Conservation (phyloP, 2,888 invertebrate genomes). For the Operophtera brumata region DNA sequence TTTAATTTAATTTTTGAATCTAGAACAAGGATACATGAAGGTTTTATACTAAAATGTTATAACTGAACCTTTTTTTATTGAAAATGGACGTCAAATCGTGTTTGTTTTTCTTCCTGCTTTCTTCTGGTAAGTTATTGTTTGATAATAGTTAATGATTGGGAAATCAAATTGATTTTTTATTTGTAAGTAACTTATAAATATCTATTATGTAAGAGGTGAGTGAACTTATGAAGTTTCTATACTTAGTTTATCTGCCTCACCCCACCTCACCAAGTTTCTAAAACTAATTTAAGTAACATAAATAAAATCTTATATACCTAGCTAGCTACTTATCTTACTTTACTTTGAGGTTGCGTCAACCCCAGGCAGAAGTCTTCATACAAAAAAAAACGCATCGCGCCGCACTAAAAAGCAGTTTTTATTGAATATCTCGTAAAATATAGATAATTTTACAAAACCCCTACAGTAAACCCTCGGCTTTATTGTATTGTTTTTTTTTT, state of each 20-base stretch:
- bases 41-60: constrained; percentile 21
- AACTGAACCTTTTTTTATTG: constrained; percentile 1
- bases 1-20: constrained; percentile 31
- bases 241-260: not conserved
- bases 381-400: too few species aligned
- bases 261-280: not conserved
- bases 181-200: not conserved
- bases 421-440: too few species aligned
- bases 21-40: constrained; percentile 30
- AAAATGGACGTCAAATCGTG: constrained; percentile 40
- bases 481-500: too few species aligned
- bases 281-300: too few species aligned
- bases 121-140: constrained; percentile 46
- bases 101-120: constrained; percentile 43
- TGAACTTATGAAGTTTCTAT: not conserved
- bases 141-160: not conserved
- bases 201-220: not conserved
- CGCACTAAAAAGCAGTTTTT: too few species aligned
- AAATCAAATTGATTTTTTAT: constrained; percentile 4
- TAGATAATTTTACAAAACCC: too few species aligned
- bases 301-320: too few species aligned
- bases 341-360: too few species aligned
- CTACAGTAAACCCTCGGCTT: too few species aligned
- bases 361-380: too few species aligned
- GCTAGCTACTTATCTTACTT: too few species aligned